phyloP scores from a whole-genome alignment of 2,113 vertebrate species.

The Oreochromis niloticus region DNA sequence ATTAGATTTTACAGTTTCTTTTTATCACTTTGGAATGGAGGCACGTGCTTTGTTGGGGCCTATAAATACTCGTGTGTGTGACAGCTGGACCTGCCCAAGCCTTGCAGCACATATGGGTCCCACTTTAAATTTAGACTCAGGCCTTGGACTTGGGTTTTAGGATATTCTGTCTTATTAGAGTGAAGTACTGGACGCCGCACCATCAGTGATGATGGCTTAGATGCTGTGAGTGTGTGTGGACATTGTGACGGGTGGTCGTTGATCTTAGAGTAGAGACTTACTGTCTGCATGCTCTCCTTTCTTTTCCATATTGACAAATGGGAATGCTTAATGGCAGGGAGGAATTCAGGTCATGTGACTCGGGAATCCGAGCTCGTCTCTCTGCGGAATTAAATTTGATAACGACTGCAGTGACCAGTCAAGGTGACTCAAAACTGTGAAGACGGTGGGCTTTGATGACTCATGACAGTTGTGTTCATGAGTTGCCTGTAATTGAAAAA shows the following conservation, averaged over 20 bases:
- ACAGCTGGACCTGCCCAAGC: slow-evolving; percentile 56
- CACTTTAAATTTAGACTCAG: slow-evolving; percentile 55
- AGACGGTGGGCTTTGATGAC: background rate
- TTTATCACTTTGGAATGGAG: slow-evolving; percentile 15
- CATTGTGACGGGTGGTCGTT: background rate
- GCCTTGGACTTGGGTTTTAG: slow-evolving; percentile 26
- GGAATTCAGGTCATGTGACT: slow-evolving; percentile 25
- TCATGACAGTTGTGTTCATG: background rate
- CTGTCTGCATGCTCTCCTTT: slow-evolving; percentile 15
- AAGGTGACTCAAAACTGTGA: background rate
- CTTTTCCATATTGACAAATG: slow-evolving; percentile 47
- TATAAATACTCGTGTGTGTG: slow-evolving; percentile 63
- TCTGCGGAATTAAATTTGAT: slow-evolving; percentile 2
- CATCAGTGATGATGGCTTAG: slow-evolving; percentile 9
- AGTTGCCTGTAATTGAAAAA: background rate
- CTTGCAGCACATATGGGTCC: slow-evolving; percentile 28
- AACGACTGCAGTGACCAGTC: background rate
- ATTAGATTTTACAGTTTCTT: slow-evolving; percentile 5
- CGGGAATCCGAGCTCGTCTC: slow-evolving; percentile 47
- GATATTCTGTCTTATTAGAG: background rate
- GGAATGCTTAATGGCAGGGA: slow-evolving; percentile 30
- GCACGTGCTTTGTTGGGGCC: slow-evolving; percentile 46
- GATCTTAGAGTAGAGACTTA: background rate
- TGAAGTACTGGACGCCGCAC: background rate
- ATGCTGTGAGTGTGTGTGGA: slow-evolving; percentile 9